Percentiles rank a stretch among this genome's conserved stretches.
These are phyloP conservation scores for Brachionus plicatilis DNA, from an alignment of 1,140 invertebrate genomes.

Conservation along the genomic window DNA sequence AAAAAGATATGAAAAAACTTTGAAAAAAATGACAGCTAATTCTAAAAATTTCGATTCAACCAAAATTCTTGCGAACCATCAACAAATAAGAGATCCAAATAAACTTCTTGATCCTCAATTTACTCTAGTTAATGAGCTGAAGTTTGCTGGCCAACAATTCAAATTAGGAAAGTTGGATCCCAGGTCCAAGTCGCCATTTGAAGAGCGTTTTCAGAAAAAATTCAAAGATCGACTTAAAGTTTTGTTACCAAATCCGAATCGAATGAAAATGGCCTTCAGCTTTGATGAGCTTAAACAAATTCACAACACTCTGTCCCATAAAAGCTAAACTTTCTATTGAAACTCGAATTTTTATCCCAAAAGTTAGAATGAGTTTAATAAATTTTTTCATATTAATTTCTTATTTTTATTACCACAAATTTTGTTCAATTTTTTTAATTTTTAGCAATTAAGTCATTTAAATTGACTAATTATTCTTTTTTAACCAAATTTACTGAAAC, in stretches of 20 bases:
- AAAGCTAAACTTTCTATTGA: background rate
- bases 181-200: background rate
- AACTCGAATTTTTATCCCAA: background rate
- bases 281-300: conserved; percentile 2
- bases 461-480: no score
- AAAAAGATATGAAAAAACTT: background rate
- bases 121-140: conserved; percentile 5
- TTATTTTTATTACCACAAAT: background rate
- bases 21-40: background rate
- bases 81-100: background rate
- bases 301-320: background rate
- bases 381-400: background rate
- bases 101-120: background rate
- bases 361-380: background rate
- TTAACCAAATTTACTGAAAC: no score
- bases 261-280: background rate
- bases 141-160: conserved; percentile 18
- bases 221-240: background rate
- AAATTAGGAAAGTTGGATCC: background rate
- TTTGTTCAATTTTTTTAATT: no score
- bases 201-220: conserved; percentile 35
- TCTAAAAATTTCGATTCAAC: background rate
- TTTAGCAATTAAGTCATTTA: no score
- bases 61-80: background rate
- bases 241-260: background rate